Evolutionary conservation across 2,888 invertebrate genomes (phyloP), one percentile per base, ranked within the genome.

Genomic region (Drosophila demipolita): DNA sequence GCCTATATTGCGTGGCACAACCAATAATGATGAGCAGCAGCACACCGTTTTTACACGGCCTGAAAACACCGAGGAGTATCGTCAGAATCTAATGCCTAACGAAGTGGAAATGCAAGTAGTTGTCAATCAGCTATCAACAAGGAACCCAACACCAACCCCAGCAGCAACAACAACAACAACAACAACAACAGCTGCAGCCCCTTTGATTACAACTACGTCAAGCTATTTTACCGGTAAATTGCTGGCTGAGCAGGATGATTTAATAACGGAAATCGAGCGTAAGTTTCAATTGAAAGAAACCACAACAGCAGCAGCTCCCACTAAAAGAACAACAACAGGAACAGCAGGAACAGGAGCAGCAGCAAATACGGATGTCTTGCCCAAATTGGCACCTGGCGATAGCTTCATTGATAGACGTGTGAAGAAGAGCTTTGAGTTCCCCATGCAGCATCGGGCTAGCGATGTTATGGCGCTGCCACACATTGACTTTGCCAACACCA

Each of bases 261-360:
- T 93, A 59, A 93, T 93, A 69, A 93, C 93, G 11, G 93, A 93
- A 87, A 93, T 93, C 61, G 93, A 93, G 78, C 89, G 92, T 61
- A 93, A 93, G 63, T 93, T 93, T 75, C 87, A 91, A 36, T 71
- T 92, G 63, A 83, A 90, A 49, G 92, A 93, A 38, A 90, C 91
- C 40, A 85, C 71, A 45, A 77, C 61, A 7, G 3, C 36, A 35
- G 73, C 70, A 17, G 53, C 66, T 3, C 38, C 66, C 9, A 26
- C 78, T 9, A 69, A 82, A 1, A 54, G 70, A 20, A 71, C 83
- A 2, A 52, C 75, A 23, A 73, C 71, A 40, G 75, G 59, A 11
- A 7, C 48, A 49, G 71, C 70, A n/a, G 3, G 29, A 49, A 3
- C 32, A 20, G 20, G 20, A 45, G 7, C 33, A 53, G 11, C 26